These are phyloP conservation scores for Cynaeus angustus DNA, from an alignment of 2,888 invertebrate species.

Conservation along the genomic window DNA sequence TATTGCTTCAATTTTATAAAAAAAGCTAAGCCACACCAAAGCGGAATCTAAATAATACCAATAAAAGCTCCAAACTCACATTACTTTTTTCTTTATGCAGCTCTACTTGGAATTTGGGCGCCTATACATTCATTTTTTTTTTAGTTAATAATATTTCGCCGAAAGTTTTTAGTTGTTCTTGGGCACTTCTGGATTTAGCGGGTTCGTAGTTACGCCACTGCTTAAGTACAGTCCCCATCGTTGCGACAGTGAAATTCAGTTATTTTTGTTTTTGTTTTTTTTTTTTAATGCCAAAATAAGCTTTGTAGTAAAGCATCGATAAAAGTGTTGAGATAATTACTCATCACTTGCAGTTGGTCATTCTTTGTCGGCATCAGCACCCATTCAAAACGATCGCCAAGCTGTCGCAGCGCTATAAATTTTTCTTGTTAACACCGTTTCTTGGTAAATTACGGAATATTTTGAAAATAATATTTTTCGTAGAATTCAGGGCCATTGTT, in stretches of 20 bases:
- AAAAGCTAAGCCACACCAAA: no score
- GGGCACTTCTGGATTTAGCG: no score
- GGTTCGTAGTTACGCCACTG: no score
- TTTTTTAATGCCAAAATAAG: constrained; percentile 1
- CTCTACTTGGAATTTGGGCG: no score
- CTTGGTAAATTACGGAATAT: constrained; percentile 4
- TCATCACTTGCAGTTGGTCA: constrained; percentile 5
- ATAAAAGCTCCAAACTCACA: no score
- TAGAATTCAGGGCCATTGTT: background rate
- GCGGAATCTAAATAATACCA: no score
- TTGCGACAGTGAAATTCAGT: background rate
- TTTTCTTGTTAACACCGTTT: constrained; percentile 3
- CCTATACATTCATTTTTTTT: no score
- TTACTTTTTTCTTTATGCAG: no score
- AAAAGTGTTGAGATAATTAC: constrained; percentile 33
- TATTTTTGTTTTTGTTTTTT: background rate
- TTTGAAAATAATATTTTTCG: background rate
- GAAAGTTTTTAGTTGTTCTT: no score
- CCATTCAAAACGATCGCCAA: constrained; percentile 11
- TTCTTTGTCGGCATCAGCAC: constrained; percentile 13
- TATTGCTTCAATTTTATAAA: no score
- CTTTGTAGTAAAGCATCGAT: constrained; percentile 19
- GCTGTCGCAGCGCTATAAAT: constrained; percentile 6
- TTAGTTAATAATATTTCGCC: no score
- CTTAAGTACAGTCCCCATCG: background rate